Percentiles rank a stretch among this genome's conserved stretches.
Evolutionary conservation across 1,140 invertebrate species (phyloP).

Genomic region (Nymphalis io): DNA sequence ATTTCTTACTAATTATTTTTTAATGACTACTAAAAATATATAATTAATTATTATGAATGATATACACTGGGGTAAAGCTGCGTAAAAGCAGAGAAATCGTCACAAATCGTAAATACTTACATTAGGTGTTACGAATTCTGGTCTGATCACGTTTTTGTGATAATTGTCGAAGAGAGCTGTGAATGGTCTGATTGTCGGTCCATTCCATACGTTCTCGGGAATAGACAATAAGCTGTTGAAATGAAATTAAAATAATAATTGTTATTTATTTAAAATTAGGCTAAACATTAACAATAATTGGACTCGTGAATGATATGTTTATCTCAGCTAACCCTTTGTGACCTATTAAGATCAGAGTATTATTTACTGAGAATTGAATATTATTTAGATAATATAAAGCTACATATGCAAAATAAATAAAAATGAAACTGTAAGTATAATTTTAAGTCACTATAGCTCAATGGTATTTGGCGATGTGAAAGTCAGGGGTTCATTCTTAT

Average conservation of each 20-base stretch:
- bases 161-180: constrained; percentile 76
- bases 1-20: too few species aligned
- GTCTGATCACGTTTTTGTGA: constrained; percentile 76
- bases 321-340: constrained; percentile 9
- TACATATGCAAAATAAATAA: too few species aligned
- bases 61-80: too few species aligned
- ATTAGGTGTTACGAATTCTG: constrained; percentile 73
- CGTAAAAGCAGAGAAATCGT: too few species aligned
- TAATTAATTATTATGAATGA: too few species aligned
- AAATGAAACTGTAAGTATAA: too few species aligned
- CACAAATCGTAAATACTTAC: constrained; percentile 51
- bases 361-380: background rate
- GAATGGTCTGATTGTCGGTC: constrained; percentile 72
- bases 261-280: background rate
- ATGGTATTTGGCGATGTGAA: too few species aligned
- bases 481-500: too few species aligned
- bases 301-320: constrained; percentile 7
- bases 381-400: background rate
- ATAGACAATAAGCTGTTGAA: constrained; percentile 64
- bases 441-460: too few species aligned
- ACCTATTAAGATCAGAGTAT: background rate
- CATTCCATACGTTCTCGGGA: constrained; percentile 73
- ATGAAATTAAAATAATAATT: background rate
- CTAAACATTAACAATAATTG: background rate
- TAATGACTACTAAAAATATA: too few species aligned